phyloP scores from a whole-genome alignment of 2,797 vertebrate genomes.

The Dromococcyx pavoninus region DNA sequence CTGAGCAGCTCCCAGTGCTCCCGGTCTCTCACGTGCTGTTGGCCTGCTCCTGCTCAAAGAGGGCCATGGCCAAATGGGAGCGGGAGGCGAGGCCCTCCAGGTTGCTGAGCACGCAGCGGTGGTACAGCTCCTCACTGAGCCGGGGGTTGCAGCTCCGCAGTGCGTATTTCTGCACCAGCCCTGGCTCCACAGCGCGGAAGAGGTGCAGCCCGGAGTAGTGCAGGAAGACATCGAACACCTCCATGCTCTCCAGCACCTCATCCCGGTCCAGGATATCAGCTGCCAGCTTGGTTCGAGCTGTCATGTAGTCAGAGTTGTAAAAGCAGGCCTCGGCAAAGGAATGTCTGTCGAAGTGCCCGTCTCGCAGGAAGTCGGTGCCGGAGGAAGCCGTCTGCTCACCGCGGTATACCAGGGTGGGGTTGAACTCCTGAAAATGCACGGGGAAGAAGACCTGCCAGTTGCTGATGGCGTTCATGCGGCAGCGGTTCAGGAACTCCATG shows the following conservation, averaged over 20 bases:
- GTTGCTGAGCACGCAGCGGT: constrained; percentile 94
- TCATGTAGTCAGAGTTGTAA: constrained; percentile 97
- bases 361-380: constrained; percentile 78
- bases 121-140: constrained; percentile 94
- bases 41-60: constrained; percentile 96
- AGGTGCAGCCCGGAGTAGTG: constrained; percentile 95
- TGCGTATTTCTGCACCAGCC: constrained; percentile 91
- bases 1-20: background rate
- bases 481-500: constrained; percentile 91
- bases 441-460: constrained; percentile 98
- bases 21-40: constrained; percentile 87
- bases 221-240: constrained; percentile 93
- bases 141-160: constrained; percentile 88
- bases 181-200: constrained; percentile 93
- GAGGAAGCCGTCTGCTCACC: constrained; percentile 82
- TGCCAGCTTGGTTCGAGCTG: constrained; percentile 89
- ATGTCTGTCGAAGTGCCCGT: constrained; percentile 92
- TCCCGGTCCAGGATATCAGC: constrained; percentile 89
- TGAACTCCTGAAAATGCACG: constrained; percentile 96
- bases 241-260: constrained; percentile 92
- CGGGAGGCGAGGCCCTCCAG: constrained; percentile 92
- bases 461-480: constrained; percentile 96
- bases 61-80: constrained; percentile 90
- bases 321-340: constrained; percentile 96
- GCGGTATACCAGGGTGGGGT: constrained; percentile 82